These are phyloP conservation scores for Coracias cyanogaster DNA, from an alignment of 2,797 vertebrate genomes.

Conservation along the genomic window DNA sequence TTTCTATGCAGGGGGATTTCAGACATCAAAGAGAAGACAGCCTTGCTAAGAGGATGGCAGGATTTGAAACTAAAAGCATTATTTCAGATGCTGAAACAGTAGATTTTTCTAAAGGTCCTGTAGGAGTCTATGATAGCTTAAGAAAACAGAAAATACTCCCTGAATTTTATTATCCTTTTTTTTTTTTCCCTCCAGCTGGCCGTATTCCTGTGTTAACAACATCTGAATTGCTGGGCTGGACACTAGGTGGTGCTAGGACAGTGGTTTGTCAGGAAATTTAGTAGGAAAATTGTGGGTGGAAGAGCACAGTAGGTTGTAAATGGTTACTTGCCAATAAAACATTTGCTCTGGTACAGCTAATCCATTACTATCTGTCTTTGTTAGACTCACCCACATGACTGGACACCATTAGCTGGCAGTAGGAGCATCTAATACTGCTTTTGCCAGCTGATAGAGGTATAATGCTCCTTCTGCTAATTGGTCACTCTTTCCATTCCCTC, in stretches of 20 bases:
- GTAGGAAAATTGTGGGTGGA: not conserved
- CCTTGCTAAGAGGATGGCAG: not conserved
- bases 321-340: slow-evolving; percentile 10
- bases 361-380: slow-evolving; percentile 8
- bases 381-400: slow-evolving; percentile 9
- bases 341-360: slow-evolving; percentile 21
- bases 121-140: not conserved
- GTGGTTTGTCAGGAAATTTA: not conserved
- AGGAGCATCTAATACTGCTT: not conserved
- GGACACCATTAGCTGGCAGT: slow-evolving; percentile 26
- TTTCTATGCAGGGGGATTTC: not conserved
- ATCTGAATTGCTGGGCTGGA: not conserved
- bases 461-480: not conserved
- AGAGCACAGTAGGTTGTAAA: not conserved
- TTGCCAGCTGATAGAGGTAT: slow-evolving; percentile 12
- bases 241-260: slow-evolving; percentile 70
- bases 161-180: not conserved
- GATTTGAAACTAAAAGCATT: not conserved
- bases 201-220: fast-evolving
- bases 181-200: not conserved
- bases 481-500: not conserved
- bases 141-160: not conserved
- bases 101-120: not conserved
- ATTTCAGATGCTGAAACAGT: not conserved
- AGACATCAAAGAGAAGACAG: not conserved